Conservation (phyloP, 2,888 invertebrate species). For the Mechanitis messenoides region DNA sequence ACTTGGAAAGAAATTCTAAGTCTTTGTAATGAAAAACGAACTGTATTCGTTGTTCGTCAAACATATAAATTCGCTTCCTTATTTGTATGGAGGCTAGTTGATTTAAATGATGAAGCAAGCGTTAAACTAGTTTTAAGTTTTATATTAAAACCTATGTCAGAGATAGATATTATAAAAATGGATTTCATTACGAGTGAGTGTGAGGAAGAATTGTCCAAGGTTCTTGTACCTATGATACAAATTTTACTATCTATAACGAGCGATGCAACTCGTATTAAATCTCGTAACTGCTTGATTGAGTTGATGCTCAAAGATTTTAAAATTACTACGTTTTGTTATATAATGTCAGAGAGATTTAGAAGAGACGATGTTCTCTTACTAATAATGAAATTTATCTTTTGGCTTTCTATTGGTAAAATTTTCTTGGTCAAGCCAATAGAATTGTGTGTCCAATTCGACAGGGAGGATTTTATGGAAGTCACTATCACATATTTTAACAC, state of each 20-base stretch:
- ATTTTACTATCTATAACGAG: conserved; percentile 75
- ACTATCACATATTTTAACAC: conserved; percentile 53
- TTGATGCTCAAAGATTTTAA: conserved; percentile 51
- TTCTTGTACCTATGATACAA: conserved; percentile 75
- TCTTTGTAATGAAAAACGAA: conserved; percentile 80
- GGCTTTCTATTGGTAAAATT: conserved; percentile 57
- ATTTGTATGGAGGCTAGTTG: conserved; percentile 75
- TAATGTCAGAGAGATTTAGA: conserved; percentile 59
- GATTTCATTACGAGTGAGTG: conserved; percentile 67
- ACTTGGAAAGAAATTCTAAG: conserved; percentile 80
- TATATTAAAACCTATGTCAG: conserved; percentile 77
- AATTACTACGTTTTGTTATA: conserved; percentile 51
- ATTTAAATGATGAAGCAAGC: conserved; percentile 61
- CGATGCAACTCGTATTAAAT: conserved; percentile 61
- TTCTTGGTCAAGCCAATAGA: conserved; percentile 48
- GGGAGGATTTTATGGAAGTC: conserved; percentile 55
- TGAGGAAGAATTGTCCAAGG: conserved; percentile 69
- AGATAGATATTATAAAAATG: conserved; percentile 70
- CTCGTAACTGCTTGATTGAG: conserved; percentile 47
- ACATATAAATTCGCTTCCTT: conserved; percentile 79
- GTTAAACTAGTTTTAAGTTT: conserved; percentile 65
- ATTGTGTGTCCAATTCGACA: conserved; percentile 47
- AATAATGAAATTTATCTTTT: conserved; percentile 67
- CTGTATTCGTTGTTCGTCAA: conserved; percentile 83
- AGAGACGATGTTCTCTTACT: conserved; percentile 63